Evolutionary conservation across 1,140 invertebrate genomes (phyloP).

Genomic region (Zaprionus tsacasi): DNA sequence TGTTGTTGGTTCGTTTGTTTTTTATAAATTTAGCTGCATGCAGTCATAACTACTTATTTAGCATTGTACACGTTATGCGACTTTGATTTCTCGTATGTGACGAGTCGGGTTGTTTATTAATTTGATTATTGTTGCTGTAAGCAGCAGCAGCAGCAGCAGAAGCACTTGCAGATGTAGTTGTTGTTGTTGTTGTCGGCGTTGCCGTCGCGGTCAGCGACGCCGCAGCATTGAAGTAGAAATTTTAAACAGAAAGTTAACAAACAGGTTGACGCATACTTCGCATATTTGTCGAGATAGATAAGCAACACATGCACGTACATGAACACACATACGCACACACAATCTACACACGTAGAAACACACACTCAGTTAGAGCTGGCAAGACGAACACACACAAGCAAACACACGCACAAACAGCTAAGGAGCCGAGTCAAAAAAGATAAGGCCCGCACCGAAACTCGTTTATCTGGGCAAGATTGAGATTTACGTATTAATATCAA

Average conservation of each 20-base stretch:
- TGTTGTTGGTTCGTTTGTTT: conserved; percentile 22
- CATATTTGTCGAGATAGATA: conserved; percentile 79
- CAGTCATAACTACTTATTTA: conserved; percentile 68
- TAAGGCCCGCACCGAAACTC: conserved; percentile 49
- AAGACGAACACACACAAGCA: conserved; percentile 17
- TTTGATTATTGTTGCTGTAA: conserved; percentile 39
- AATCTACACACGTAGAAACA: neutral
- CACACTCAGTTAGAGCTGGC: conserved; percentile 6
- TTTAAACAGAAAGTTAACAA: conserved; percentile 77
- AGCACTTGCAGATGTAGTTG: conserved; percentile 35
- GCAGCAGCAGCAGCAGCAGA: conserved; percentile 44
- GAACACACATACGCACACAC: conserved; percentile 16
- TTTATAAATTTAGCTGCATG: conserved; percentile 58
- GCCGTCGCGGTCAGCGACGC: conserved; percentile 41
- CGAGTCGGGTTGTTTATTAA: conserved; percentile 42
- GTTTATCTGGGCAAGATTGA: conserved; percentile 54
- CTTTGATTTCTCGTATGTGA: conserved; percentile 45
- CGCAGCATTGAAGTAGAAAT: conserved; percentile 63
- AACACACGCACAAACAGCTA: conserved; percentile 17
- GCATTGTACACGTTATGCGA: conserved; percentile 57
- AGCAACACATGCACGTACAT: conserved; percentile 48
- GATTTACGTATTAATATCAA: conserved; percentile 46
- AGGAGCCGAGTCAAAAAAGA: conserved; percentile 39
- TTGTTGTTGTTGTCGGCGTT: conserved; percentile 14
- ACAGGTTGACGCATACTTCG: conserved; percentile 81